phyloP scores from a whole-genome alignment of 2,888 invertebrate species.

The Anthrax anthrax region DNA sequence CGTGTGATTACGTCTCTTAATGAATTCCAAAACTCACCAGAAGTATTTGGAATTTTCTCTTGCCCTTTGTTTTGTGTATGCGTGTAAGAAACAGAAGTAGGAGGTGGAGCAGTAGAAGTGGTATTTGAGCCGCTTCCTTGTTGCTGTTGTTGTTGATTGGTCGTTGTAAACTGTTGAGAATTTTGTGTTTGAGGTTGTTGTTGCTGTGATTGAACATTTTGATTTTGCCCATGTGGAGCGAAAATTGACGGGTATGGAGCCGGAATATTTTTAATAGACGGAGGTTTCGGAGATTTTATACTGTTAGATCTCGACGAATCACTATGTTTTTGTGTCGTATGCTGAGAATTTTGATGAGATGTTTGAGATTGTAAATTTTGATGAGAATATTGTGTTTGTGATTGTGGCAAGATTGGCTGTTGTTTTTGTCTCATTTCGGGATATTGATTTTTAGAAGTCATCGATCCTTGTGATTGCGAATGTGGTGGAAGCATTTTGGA shows the following conservation, averaged over 20 bases:
- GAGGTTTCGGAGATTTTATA: conserved; percentile 4
- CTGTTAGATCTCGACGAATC: background rate
- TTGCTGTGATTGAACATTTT: background rate
- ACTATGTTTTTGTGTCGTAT: conserved; percentile 3
- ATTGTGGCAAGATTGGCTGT: background rate
- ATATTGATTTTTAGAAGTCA: background rate
- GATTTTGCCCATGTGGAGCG: conserved; percentile 1
- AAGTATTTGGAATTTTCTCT: background rate
- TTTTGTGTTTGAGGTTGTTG: background rate
- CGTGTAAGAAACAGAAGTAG: background rate
- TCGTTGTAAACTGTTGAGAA: background rate
- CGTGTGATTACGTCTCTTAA: background rate
- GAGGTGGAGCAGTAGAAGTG: background rate
- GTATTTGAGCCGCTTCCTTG: background rate
- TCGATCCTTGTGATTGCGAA: background rate
- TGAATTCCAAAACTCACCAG: background rate
- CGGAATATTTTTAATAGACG: conserved; percentile 17
- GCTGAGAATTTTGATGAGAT: conserved; percentile 8
- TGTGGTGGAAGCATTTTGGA: background rate
- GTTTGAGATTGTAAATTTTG: conserved; percentile 6
- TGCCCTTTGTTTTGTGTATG: background rate
- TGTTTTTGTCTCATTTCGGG: background rate
- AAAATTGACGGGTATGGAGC: conserved; percentile 16
- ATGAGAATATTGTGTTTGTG: background rate
- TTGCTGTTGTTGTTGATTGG: background rate